Percentiles rank a stretch among this genome's conserved stretches.
Conservation (phyloP, 2,888 invertebrate genomes). For the Cheilosia soror region DNA sequence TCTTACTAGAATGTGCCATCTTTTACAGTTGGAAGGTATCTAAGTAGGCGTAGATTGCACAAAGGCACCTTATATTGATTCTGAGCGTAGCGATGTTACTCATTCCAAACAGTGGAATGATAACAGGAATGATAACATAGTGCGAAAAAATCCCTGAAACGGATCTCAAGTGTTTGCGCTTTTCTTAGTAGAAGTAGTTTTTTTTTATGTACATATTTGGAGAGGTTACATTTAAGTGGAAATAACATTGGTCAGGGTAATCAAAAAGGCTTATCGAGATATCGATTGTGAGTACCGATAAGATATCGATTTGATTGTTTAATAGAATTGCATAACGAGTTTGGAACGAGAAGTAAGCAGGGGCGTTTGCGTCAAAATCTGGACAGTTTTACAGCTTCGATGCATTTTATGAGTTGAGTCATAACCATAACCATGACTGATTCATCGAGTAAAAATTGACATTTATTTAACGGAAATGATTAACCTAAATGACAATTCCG, state of each 20-base stretch:
- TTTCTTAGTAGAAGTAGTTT: neutral
- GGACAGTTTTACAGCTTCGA: neutral
- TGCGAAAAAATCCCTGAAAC: slow-evolving; percentile 3
- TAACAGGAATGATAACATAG: neutral
- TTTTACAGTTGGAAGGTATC: slow-evolving; percentile 1
- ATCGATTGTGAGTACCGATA: slow-evolving; percentile 38
- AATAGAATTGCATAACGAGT: slow-evolving; percentile 32
- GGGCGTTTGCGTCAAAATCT: no score
- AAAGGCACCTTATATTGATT: slow-evolving; percentile 56
- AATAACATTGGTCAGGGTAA: slow-evolving; percentile 33
- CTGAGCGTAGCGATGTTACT: neutral
- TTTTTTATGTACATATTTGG: neutral
- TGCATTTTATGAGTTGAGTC: neutral
- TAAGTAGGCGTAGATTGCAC: neutral
- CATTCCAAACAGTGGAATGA: neutral
- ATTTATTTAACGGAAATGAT: no score
- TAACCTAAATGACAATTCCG: no score
- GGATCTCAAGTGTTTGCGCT: slow-evolving; percentile 39
- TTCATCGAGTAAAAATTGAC: no score
- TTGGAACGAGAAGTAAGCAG: neutral
- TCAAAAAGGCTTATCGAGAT: slow-evolving; percentile 30
- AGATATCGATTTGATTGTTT: slow-evolving; percentile 32
- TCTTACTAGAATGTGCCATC: slow-evolving; percentile 9
- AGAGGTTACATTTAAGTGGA: slow-evolving; percentile 30
- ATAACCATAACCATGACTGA: no score